Evolutionary conservation across 2,113 vertebrate genomes (phyloP), one percentile per base, ranked within the genome.

Genomic region (Thoracochromis brauschi): DNA sequence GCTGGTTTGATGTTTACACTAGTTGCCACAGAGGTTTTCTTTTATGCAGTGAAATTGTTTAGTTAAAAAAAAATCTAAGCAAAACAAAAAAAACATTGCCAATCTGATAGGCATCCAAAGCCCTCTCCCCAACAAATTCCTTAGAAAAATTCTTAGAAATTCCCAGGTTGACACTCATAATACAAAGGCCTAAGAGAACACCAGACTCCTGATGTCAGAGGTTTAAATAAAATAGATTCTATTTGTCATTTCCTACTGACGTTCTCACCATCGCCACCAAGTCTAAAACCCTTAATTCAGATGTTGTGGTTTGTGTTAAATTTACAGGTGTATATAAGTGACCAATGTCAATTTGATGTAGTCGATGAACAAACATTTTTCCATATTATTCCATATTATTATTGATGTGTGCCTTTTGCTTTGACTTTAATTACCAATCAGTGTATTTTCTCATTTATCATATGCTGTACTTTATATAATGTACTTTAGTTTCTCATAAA

Each of bases 281-380:
- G 42, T 49, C 24, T 8, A 75, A 75, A 75, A 75, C 71, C 26
- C 68, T 29, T 73, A 75, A 29, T 19, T 75, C 24, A 75, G 9
- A 19, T 75, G 24, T 47, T 47, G 71, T 19, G 40, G 42, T 47
- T 75, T 73, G 40, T 73, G 21, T 26, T 29, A 29, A 73, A 26
- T 73, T 17, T 29, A 35, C 16, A 63, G 16, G 9, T 3, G 16
- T 33, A 60, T 60, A 33, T 33, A 19, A 63, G 29, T 63, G 58
- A 63, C 58, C 58, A 33, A 10, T 11, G 29, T 19, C 58, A 63
- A 63, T 63, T 63, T 63, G 58, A 33, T 63, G 58, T 33, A 19
- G 16, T 63, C 9, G 4, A 33, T 33, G 58, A 33, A 33, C 58
- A 63, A 33, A 63, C 16, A 11, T 35, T 63, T 63, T 63, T 63